phyloP scores from a whole-genome alignment of 2,113 vertebrate species.

The Eulemur rufifrons region DNA sequence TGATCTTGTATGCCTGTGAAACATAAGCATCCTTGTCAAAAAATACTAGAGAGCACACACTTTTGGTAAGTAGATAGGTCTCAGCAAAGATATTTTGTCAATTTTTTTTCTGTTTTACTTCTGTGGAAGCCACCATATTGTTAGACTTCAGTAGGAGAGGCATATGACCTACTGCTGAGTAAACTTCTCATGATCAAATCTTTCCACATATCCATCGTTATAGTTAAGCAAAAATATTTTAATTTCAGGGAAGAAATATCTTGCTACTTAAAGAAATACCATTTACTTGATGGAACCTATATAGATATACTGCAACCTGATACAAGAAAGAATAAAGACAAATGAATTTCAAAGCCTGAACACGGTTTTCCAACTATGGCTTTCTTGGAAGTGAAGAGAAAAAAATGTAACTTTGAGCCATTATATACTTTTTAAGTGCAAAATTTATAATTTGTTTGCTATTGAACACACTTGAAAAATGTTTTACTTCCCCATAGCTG shows the following conservation, averaged over 20 bases:
- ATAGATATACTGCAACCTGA: background rate
- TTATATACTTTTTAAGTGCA: background rate
- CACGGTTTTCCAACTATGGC: background rate
- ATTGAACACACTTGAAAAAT: background rate
- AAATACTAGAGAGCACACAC: background rate
- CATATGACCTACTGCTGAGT: background rate
- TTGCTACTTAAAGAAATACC: background rate
- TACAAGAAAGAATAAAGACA: background rate
- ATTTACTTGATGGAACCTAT: background rate
- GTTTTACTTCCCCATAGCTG: background rate
- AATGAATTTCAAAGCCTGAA: background rate
- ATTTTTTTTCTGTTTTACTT: background rate
- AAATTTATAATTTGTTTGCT: background rate
- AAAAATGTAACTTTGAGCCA: background rate
- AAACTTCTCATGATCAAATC: background rate
- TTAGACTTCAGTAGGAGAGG: background rate
- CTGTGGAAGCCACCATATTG: background rate
- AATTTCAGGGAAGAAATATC: background rate
- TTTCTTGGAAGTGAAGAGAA: background rate
- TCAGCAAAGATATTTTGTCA: background rate
- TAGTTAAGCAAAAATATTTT: background rate
- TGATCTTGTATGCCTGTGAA: background rate
- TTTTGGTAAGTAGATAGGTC: constrained; percentile 13
- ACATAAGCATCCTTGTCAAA: constrained; percentile 20
- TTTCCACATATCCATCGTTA: background rate